Evolutionary conservation across 1,140 invertebrate species (phyloP).

Genomic region (Cyrtorhinus lividipennis): DNA sequence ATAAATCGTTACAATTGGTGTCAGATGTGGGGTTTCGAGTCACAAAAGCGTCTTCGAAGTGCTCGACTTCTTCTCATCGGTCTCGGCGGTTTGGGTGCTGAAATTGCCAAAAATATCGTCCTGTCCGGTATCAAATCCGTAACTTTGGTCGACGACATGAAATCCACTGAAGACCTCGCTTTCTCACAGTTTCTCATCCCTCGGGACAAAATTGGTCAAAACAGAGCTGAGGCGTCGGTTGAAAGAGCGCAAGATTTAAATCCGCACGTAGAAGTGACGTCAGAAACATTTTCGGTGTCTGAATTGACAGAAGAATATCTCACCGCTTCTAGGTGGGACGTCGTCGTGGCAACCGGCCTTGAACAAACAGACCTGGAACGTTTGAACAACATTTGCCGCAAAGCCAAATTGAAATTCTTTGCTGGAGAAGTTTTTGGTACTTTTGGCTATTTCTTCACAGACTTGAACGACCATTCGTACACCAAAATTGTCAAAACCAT

Average conservation of each 20-base stretch:
- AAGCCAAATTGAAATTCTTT: conserved; percentile 69
- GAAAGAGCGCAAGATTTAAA: conserved; percentile 67
- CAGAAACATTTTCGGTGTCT: conserved; percentile 45
- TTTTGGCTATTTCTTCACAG: conserved; percentile 82
- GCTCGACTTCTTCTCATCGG: conserved; percentile 79
- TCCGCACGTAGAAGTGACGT: conserved; percentile 74
- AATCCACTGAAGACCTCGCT: conserved; percentile 55
- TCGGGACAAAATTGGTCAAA: conserved; percentile 48
- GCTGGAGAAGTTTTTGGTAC: conserved; percentile 85
- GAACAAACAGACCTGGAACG: conserved; percentile 50
- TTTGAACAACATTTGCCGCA: conserved; percentile 65
- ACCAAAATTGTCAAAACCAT: conserved; percentile 36
- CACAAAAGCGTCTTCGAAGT: no score
- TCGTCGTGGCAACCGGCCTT: conserved; percentile 68
- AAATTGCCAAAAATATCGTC: conserved; percentile 93
- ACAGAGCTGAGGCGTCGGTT: conserved; percentile 69
- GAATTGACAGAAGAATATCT: conserved; percentile 59
- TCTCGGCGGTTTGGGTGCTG: conserved; percentile 77
- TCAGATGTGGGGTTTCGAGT: no score
- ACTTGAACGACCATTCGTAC: conserved; percentile 74
- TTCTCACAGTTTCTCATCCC: conserved; percentile 65
- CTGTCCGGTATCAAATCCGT: conserved; percentile 84
- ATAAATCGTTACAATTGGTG: no score
- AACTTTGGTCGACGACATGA: conserved; percentile 67
- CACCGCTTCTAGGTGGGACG: conserved; percentile 44